Percentiles rank a stretch among this genome's conserved stretches.
These are phyloP conservation scores for Fragum sueziense DNA, from an alignment of 2,888 invertebrate genomes.

Conservation along the genomic window DNA sequence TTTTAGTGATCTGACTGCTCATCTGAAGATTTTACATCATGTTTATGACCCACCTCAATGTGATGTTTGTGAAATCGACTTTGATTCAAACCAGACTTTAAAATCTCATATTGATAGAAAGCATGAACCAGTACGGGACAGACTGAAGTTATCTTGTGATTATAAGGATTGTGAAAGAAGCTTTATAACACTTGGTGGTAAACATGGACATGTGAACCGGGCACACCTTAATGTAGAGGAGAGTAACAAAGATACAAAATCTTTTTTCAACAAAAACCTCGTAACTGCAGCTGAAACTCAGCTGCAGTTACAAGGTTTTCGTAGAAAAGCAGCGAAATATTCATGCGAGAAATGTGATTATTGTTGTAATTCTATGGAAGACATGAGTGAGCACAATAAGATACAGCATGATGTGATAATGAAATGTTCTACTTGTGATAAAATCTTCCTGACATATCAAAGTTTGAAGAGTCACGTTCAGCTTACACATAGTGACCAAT, in stretches of 20 bases:
- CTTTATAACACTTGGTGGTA: slow-evolving; percentile 39
- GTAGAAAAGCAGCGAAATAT: slow-evolving; percentile 43
- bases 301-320: too few species aligned
- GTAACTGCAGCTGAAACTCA: too few species aligned
- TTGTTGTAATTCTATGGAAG: slow-evolving; percentile 43
- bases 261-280: too few species aligned
- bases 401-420: slow-evolving; percentile 42
- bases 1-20: slow-evolving; percentile 53
- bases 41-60: slow-evolving; percentile 59
- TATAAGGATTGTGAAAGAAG: slow-evolving; percentile 50
- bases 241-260: not conserved
- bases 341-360: slow-evolving; percentile 56
- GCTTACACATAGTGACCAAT: slow-evolving; percentile 53
- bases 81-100: slow-evolving; percentile 51
- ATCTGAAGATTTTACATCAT: slow-evolving; percentile 51
- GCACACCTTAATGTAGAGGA: slow-evolving; percentile 33
- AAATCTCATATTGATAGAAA: slow-evolving; percentile 57
- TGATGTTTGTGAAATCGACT: slow-evolving; percentile 66
- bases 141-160: slow-evolving; percentile 37
- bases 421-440: slow-evolving; percentile 60
- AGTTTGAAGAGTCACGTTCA: slow-evolving; percentile 62
- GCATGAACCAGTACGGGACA: slow-evolving; percentile 61
- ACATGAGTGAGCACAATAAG: slow-evolving; percentile 54
- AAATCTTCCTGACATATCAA: slow-evolving; percentile 46
- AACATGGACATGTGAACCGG: slow-evolving; percentile 36